A percentile compares a stretch with the other conserved stretches of the same genome.
phyloP scores from a whole-genome alignment of 2,888 invertebrate genomes.

The Heteropelma amictum region DNA sequence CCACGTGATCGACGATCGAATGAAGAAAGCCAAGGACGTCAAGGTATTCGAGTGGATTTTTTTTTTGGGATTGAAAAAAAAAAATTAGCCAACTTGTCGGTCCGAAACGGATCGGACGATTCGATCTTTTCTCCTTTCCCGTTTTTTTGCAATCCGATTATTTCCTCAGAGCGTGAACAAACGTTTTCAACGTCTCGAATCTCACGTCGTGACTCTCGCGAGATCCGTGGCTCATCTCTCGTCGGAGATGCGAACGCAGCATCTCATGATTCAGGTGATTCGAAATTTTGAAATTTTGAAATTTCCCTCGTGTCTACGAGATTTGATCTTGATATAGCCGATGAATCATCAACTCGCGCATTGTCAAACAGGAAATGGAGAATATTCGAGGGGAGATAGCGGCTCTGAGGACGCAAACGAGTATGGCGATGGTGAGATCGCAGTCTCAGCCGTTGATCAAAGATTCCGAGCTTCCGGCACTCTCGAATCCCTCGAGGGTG shows the following conservation, averaged over 20 bases:
- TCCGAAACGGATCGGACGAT: not conserved
- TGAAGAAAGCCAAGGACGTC: conserved; percentile 85
- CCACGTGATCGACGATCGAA: conserved; percentile 83
- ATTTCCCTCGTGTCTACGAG: too few relatives aligned
- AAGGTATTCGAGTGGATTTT: conserved; percentile 78
- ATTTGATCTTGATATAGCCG: too few relatives aligned
- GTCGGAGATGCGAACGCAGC: conserved; percentile 94
- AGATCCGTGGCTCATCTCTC: conserved; percentile 94
- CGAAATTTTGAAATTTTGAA: too few relatives aligned
- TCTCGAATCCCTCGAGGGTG: conserved; percentile 92
- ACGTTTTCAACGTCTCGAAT: conserved; percentile 92
- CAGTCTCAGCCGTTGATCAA: conserved; percentile 83
- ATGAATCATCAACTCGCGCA: not conserved
- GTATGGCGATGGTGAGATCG: conserved; percentile 82
- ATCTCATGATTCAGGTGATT: conserved; percentile 86
- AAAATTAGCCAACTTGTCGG: not conserved
- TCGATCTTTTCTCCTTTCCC: not conserved
- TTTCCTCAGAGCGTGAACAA: conserved; percentile 87
- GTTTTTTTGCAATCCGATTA: not conserved
- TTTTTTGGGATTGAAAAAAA: not conserved
- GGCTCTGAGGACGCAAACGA: conserved; percentile 85
- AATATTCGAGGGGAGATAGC: conserved; percentile 90
- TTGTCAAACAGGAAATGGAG: conserved; percentile 86
- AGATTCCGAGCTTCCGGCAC: conserved; percentile 83
- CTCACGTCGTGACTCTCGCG: conserved; percentile 94